Percentiles rank a stretch among this genome's conserved stretches.
Evolutionary conservation across 1,140 invertebrate genomes (phyloP).

Genomic region (Oncopeltus fasciatus): DNA sequence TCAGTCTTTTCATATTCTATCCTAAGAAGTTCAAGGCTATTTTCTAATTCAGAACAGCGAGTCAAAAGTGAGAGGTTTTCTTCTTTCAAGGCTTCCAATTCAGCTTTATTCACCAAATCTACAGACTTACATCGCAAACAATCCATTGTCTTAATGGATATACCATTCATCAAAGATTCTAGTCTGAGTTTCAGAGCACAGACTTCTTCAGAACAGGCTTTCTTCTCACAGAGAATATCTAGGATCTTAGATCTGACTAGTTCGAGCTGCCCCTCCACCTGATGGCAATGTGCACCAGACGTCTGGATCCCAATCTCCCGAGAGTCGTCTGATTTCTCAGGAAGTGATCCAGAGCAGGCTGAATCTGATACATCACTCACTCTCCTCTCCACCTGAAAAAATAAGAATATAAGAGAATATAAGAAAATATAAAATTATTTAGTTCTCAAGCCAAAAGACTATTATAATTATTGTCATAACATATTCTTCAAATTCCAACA

Average conservation of each 20-base stretch:
- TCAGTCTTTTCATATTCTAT: slow-evolving; percentile 68
- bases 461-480: no score
- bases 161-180: slow-evolving; percentile 14
- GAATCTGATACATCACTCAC: not conserved
- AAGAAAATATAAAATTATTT: no score
- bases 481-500: no score
- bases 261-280: slow-evolving; percentile 23
- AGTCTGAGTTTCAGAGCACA: slow-evolving; percentile 23
- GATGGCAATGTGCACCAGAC: slow-evolving; percentile 24
- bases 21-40: slow-evolving; percentile 52
- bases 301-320: slow-evolving; percentile 17
- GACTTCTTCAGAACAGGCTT: slow-evolving; percentile 26
- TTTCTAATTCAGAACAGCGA: slow-evolving; percentile 49
- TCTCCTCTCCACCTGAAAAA: not conserved
- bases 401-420: no score
- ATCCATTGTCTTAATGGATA: not conserved
- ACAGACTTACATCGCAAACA: not conserved
- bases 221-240: slow-evolving; percentile 28
- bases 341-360: not conserved
- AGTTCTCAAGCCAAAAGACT: no score
- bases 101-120: not conserved
- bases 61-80: slow-evolving; percentile 37
- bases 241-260: slow-evolving; percentile 26
- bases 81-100: slow-evolving; percentile 21
- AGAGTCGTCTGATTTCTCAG: not conserved